Evolutionary conservation across 2,888 invertebrate species (phyloP), one percentile per base, ranked within the genome.

Genomic region (Frankliniella intonsa): DNA sequence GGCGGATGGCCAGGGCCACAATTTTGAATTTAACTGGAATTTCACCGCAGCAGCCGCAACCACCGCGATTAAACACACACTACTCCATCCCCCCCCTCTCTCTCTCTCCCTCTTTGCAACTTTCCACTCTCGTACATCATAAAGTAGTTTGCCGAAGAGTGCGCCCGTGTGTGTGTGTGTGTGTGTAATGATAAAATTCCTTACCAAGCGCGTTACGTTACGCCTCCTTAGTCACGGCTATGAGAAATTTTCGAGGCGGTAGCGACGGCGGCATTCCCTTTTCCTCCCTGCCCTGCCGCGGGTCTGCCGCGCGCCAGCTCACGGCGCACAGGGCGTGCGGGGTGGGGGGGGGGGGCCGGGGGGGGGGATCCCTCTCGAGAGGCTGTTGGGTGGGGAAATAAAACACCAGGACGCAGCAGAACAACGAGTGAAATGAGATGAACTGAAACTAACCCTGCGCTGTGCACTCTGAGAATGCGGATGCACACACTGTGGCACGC

Each of bases 201-300:
- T 55, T 19, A 38, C 38, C 38, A 38, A 38, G 38, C 38, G 38
- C 38, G 38, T 38, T 38, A 38, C 38, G 38, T 38, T 38, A 38
- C 25, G 25, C 69, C 69, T 76, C 69, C 22, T 69, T 69, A 69
- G 12, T 12, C 69, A 22, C 17, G 9, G 25, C 25, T 76, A 76
- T 76, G 25, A 76, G 69, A 76, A 76, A 76, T 76, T 76, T 76
- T 12, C 12, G 69, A 25, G 25, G 69, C 69, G 69, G 69, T 22
- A 19, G 14, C n/a, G n/a, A n/a, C n/a, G n/a, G n/a, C 38, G 38
- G 17, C 9, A 65, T n/a, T n/a, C 65, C 65, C 69, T 62, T 17
- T 22, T 12, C 25, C 22, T 8, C 69, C 55, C 55, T 55, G 55
- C 55, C 69, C 69, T 11, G 69, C 69, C 69, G 69, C 22, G 9